Evolutionary conservation across 2,113 vertebrate species (phyloP).

Genomic region (Chlorodrepanis virens): DNA sequence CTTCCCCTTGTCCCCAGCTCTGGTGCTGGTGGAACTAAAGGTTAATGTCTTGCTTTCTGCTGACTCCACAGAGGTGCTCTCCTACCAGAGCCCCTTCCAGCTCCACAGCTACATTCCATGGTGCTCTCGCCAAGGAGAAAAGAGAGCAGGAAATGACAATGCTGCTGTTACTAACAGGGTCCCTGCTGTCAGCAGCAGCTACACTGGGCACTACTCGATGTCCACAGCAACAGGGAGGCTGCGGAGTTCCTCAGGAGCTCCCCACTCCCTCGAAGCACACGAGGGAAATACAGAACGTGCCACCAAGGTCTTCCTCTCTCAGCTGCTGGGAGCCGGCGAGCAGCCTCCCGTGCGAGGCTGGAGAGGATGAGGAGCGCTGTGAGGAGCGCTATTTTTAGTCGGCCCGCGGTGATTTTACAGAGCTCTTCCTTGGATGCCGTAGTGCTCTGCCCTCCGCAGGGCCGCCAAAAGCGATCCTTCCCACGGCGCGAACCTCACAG

Average conservation of each 20-base stretch:
- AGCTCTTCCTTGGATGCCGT: rapidly evolving
- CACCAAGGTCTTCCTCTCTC: rapidly evolving
- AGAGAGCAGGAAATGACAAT: neutral
- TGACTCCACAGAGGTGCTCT: neutral
- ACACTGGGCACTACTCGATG: too few species aligned
- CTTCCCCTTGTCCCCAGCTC: neutral
- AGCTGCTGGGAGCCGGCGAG: neutral
- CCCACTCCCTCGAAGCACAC: neutral
- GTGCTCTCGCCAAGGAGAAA: neutral
- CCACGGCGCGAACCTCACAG: neutral
- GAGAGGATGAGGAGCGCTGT: neutral
- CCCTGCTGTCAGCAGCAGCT: neutral
- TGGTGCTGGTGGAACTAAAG: rapidly evolving
- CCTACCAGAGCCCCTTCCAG: neutral
- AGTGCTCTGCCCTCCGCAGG: neutral
- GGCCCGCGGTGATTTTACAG: neutral
- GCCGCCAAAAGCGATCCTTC: neutral
- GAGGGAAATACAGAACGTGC: neutral
- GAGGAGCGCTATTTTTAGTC: too few species aligned
- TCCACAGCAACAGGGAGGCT: neutral
- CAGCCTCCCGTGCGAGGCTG: neutral
- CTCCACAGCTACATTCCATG: neutral
- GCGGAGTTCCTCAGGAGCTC: neutral
- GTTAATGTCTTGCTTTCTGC: neutral
- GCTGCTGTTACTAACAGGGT: neutral